phyloP scores from a whole-genome alignment of 2,888 invertebrate genomes.

The Onchidella celtica region DNA sequence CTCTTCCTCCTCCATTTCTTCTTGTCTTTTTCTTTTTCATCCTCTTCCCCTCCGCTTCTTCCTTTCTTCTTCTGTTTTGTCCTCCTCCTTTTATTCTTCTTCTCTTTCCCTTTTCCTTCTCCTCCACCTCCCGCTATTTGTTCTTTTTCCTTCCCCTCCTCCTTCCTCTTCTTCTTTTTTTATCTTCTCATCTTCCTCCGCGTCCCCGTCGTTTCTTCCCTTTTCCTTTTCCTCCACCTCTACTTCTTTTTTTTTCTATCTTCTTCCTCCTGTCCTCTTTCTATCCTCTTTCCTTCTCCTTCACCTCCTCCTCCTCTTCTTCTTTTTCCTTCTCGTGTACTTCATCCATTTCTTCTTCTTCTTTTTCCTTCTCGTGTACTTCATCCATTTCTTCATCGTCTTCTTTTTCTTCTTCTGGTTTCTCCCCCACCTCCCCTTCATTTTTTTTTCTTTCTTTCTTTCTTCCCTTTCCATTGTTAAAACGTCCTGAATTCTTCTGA shows the following conservation, averaged over 20 bases:
- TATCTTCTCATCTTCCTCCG: background rate
- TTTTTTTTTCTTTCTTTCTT: background rate
- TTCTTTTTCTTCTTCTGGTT: background rate
- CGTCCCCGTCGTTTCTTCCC: background rate
- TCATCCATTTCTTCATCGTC: background rate
- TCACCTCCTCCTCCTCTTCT: background rate
- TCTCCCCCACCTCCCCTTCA: background rate
- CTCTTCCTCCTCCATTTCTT: background rate
- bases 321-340: background rate
- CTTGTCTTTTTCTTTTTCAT: background rate
- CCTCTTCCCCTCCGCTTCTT: background rate
- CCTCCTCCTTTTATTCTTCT: too few species aligned
- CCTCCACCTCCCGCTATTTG: too few species aligned
- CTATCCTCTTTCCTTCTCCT: background rate
- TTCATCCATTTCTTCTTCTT: background rate
- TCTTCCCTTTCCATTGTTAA: background rate
- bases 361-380: background rate
- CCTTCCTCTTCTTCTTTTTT: background rate
- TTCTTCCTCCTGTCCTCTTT: background rate
- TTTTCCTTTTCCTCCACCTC: background rate
- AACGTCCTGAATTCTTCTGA: too few species aligned
- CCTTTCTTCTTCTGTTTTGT: background rate
- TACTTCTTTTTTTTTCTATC: background rate
- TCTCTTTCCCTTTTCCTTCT: too few species aligned
- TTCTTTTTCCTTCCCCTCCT: constrained; percentile 2